Base-by-base conservation (phyloP, 2,888 invertebrate genomes). In the Entomobrya proxima region DNA sequence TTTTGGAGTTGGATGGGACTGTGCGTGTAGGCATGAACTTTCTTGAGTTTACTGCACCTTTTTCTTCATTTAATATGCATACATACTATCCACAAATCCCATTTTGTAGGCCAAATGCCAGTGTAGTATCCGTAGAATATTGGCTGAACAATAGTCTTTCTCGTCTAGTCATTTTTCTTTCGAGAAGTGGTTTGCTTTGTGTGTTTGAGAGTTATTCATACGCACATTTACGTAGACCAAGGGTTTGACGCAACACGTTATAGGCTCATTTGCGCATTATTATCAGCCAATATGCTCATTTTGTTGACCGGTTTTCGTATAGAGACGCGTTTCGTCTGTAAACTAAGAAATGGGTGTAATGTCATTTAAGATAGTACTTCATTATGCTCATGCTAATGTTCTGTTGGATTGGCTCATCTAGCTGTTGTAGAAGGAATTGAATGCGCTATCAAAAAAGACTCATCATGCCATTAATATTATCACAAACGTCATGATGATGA, bases 61-160 rank as follows among this genome's bases (percentile, higher is more conserved):
- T 69, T 44, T 15, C 35, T 24, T 37, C 37, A 37, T 67, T 18
- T 11, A 52, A 52, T 18, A 55, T 55, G 55, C 55, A 55, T 21
- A 2, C 3, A 27, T 55, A 7, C 55, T 75, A 52, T 52, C 32
- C 32, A 74, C 52, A 44, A 72, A 47, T 47, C 50, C 72, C 47
- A 24, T 13, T 35, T 1, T 11, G 2, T 21, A 18, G 30, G 18
- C n/a, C 47, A 13, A 72, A 50, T 47, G 30, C 47, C n/a, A 69
- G 1, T 24, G 61, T 35, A 58, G 61, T 61, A 27, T 47, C 24
- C n/a, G 11, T 35, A 30, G 40, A 11, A 72, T 72, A 81, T 74
- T 81, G 81, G 81, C 21, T 35, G 74, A 74, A 61, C 61, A 61
- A 82, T 82, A 82, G 82, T 82, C 50, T 21, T 72, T 72, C 69